A percentile compares a stretch with the other conserved stretches of the same genome.
phyloP scores from a whole-genome alignment of 1,140 invertebrate species.

The Leptinotarsa lineolata region DNA sequence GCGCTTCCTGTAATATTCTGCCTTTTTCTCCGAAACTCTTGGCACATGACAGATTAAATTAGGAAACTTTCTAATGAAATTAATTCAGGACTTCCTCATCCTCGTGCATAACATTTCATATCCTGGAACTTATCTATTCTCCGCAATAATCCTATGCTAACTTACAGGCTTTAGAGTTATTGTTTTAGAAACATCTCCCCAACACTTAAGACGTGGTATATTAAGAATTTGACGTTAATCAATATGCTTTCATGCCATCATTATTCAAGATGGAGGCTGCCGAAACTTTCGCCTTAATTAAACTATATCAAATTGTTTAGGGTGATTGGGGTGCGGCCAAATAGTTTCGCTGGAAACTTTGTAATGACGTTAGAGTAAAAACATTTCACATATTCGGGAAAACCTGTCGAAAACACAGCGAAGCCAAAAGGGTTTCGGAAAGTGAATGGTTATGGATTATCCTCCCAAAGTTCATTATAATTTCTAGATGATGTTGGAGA shows the following conservation, averaged over 20 bases:
- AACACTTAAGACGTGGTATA: constrained; percentile 23
- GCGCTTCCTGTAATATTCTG: constrained; percentile 4
- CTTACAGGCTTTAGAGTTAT: constrained; percentile 4
- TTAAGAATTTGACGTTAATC: constrained; percentile 26
- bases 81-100: constrained; percentile 51
- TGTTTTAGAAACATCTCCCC: constrained; percentile 20
- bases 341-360: constrained; percentile 24
- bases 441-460: too few species aligned
- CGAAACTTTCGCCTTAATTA: constrained; percentile 23
- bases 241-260: constrained; percentile 25
- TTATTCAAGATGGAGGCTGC: constrained; percentile 19
- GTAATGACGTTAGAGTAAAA: constrained; percentile 14
- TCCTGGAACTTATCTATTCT: constrained; percentile 43
- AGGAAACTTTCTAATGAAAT: constrained; percentile 52
- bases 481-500: too few species aligned
- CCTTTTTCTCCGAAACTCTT: constrained; percentile 45
- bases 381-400: constrained; percentile 5
- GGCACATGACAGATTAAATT: constrained; percentile 52
- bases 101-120: constrained; percentile 49
- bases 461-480: too few species aligned
- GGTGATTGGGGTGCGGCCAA: constrained; percentile 24
- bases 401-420: constrained; percentile 19
- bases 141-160: not conserved
- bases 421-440: too few species aligned
- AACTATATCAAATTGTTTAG: constrained; percentile 24